Percentiles rank a stretch among this genome's conserved stretches.
These are phyloP conservation scores for Leptonema lineaticorne DNA, from an alignment of 1,140 invertebrate species.

Conservation along the genomic window DNA sequence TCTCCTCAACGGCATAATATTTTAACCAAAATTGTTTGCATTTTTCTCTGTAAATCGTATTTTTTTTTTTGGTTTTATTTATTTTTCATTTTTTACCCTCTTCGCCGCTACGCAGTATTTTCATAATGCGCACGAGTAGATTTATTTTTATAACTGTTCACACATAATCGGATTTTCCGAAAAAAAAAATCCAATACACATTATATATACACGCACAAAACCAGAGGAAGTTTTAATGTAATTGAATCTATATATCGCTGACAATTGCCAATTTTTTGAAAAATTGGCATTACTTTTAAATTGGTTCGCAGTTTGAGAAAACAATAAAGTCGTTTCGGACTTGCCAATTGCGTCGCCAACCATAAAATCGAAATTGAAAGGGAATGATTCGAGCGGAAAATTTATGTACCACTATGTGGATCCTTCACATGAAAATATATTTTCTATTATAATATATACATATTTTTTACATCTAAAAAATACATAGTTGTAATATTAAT, in stretches of 20 bases:
- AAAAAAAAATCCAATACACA: too few species aligned
- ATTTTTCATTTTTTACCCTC: background rate
- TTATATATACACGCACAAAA: too few species aligned
- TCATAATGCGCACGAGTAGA: too few species aligned
- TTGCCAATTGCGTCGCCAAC: constrained; percentile 3
- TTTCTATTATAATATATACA: constrained; percentile 7
- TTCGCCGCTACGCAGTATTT: background rate
- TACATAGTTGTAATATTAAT: too few species aligned
- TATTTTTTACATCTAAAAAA: too few species aligned
- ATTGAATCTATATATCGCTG: background rate
- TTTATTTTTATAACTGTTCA: too few species aligned
- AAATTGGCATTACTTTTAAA: constrained; percentile 9
- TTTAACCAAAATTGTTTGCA: background rate
- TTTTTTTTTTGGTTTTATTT: too few species aligned
- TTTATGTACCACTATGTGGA: too few species aligned
- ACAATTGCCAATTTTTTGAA: constrained; percentile 3
- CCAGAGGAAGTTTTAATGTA: too few species aligned
- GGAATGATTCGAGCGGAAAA: constrained; percentile 1
- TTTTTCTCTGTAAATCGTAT: background rate
- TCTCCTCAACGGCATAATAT: background rate
- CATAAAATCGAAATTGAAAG: constrained; percentile 14
- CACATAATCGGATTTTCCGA: too few species aligned
- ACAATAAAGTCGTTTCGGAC: constrained; percentile 2
- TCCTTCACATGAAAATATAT: too few species aligned
- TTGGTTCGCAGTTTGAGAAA: constrained; percentile 14